A percentile compares a stretch with the other conserved stretches of the same genome.
Evolutionary conservation across 2,113 vertebrate species (phyloP).

Genomic region (Salvelinus sp.): DNA sequence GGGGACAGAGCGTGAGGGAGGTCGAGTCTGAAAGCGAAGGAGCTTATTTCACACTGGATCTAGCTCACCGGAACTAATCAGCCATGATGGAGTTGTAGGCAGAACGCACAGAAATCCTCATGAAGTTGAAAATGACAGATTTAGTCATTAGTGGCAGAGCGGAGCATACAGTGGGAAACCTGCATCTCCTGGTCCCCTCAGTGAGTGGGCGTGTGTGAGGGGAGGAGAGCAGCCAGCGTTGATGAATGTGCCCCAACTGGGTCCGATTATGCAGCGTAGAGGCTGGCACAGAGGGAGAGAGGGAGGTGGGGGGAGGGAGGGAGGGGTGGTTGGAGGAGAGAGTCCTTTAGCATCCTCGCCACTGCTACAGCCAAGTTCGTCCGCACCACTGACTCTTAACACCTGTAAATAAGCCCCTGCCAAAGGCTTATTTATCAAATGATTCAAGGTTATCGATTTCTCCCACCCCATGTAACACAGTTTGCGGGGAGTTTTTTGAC

Average conservation of each 20-base stretch:
- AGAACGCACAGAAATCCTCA: constrained; percentile 14
- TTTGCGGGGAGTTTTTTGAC: not conserved
- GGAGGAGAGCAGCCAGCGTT: constrained; percentile 6
- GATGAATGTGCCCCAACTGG: constrained; percentile 19
- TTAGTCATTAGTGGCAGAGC: constrained; percentile 37
- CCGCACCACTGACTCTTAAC: constrained; percentile 9
- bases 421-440: constrained; percentile 33
- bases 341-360: constrained; percentile 19
- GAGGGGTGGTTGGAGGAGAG: constrained; percentile 13
- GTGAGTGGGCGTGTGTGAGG: constrained; percentile 9
- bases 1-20: constrained; percentile 4
- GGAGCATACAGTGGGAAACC: constrained; percentile 14
- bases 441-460: constrained; percentile 31
- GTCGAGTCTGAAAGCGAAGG: constrained; percentile 22
- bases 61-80: constrained; percentile 23
- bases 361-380: constrained; percentile 11
- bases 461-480: not conserved
- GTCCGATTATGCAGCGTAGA: constrained; percentile 19
- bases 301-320: not conserved
- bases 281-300: constrained; percentile 17
- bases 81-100: constrained; percentile 36
- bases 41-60: constrained; percentile 18
- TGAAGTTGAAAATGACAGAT: constrained; percentile 26
- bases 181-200: not conserved
- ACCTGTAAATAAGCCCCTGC: constrained; percentile 28